Base-by-base conservation (phyloP, 2,888 invertebrate genomes). In the Apodemia duryi region DNA sequence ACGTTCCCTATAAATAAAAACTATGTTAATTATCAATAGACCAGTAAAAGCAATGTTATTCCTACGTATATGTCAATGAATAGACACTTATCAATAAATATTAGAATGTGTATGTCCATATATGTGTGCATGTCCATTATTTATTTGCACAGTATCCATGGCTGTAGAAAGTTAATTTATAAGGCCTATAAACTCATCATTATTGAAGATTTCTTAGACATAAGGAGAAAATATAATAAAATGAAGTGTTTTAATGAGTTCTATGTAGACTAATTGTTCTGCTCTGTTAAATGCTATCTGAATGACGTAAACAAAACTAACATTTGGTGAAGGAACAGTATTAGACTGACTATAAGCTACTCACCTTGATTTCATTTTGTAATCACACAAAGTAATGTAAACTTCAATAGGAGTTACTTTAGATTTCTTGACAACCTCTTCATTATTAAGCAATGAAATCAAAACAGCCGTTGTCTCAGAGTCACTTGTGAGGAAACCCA, bases 341-440 rank as follows among this genome's bases (percentile, higher is more conserved):
- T 9, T n/a, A 51, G 1, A 21, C 5, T 11, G 54, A 41, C 21
- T 63, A 7, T 32, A 51, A 46, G 7, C n/a, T 11, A 43, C n/a
- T 54, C 65, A 95, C 95, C 91, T 94, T 75, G 93, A 92, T 67
- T 93, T 93, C 74, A 92, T 93, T 75, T 93, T 93, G 72, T 95
- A 95, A 78, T 94, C 93, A 78, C 89, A 91, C 69, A 94, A 73
- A 6, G 93, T 87, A 67, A 94, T 91, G 72, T 93, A 93, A 54
- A 95, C 93, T 71, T 93, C 92, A 10, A 94, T 83, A 0, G 91
- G 85, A 1, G 88, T 86, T 43, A 90, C 75, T 49, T 84, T 83
- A 0, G 89, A 90, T 63, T 85, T 86, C 69, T 85, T 84, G 61
- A 91, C 82, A 65, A 88, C 73, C 7, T 93, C 90, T 63, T 88